Percentiles rank a stretch among this genome's conserved stretches.
These are phyloP conservation scores for Chironomus riparius DNA, from an alignment of 2,888 invertebrate species.

Conservation along the genomic window DNA sequence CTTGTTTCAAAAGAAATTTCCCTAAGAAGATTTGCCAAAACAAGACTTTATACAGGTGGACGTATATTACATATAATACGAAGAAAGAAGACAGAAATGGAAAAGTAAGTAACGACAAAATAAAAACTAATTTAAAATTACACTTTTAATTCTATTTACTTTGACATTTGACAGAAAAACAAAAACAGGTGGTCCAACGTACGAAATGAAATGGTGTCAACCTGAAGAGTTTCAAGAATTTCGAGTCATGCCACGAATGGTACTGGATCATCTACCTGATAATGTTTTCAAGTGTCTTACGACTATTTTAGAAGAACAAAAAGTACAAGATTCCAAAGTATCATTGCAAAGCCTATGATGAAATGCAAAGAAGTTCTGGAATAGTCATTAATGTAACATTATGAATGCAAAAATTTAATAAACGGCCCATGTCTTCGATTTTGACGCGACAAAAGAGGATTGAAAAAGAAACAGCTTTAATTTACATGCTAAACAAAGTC, in stretches of 20 bases:
- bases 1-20: constrained; percentile 57
- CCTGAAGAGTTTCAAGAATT: constrained; percentile 74
- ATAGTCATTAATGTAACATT: neutral
- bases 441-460: no score
- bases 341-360: constrained; percentile 13
- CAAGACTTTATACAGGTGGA: constrained; percentile 67
- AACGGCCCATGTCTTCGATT: no score
- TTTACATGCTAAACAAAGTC: no score
- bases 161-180: constrained; percentile 46
- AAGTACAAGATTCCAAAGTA: constrained; percentile 10
- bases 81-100: constrained; percentile 58
- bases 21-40: constrained; percentile 57
- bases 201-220: constrained; percentile 70
- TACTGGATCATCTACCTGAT: constrained; percentile 78
- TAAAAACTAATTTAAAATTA: neutral
- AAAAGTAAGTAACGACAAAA: constrained; percentile 45
- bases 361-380: neutral
- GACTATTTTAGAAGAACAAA: constrained; percentile 48
- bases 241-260: constrained; percentile 75
- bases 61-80: constrained; percentile 68
- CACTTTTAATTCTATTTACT: neutral
- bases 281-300: constrained; percentile 62
- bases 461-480: no score
- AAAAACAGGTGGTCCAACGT: constrained; percentile 54
- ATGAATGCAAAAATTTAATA: no score